These are phyloP conservation scores for Phymastichus coffea DNA, from an alignment of 1,140 invertebrate species.

Conservation along the genomic window DNA sequence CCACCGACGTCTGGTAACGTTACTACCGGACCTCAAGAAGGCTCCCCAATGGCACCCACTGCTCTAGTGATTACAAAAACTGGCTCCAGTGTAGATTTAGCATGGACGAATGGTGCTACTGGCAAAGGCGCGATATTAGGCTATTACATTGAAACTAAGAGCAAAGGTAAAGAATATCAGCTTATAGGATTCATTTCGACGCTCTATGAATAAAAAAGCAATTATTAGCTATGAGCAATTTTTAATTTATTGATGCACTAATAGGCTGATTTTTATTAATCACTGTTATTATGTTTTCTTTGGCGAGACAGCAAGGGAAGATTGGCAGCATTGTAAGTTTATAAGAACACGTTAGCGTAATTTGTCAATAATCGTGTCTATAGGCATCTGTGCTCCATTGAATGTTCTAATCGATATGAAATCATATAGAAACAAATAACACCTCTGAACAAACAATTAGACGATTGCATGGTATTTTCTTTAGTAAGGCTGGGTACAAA, in stretches of 20 bases:
- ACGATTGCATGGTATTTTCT: constrained; percentile 10
- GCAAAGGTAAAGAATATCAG: constrained; percentile 69
- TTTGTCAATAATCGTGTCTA: constrained; percentile 11
- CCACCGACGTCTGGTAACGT: constrained; percentile 77
- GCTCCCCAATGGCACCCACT: constrained; percentile 78
- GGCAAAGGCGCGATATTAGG: constrained; percentile 84
- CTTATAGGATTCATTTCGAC: background rate
- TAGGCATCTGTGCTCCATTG: constrained; percentile 6
- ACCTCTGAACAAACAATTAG: background rate
- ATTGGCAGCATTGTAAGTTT: constrained; percentile 73
- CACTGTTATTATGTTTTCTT: constrained; percentile 40
- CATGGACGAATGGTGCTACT: constrained; percentile 85
- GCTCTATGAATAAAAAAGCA: background rate
- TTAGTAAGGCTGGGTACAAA: constrained; percentile 4
- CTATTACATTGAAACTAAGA: constrained; percentile 88
- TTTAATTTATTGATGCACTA: background rate
- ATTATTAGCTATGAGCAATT: background rate
- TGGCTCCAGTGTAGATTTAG: constrained; percentile 79
- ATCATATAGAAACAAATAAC: constrained; percentile 13
- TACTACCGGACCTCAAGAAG: constrained; percentile 91
- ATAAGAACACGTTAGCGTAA: constrained; percentile 12
- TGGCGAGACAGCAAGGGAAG: constrained; percentile 66
- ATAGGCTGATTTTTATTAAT: constrained; percentile 3
- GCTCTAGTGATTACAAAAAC: constrained; percentile 75
- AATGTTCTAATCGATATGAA: constrained; percentile 2